Evolutionary conservation across 2,113 vertebrate genomes (phyloP).

Genomic region (Eonycteris spelaea): DNA sequence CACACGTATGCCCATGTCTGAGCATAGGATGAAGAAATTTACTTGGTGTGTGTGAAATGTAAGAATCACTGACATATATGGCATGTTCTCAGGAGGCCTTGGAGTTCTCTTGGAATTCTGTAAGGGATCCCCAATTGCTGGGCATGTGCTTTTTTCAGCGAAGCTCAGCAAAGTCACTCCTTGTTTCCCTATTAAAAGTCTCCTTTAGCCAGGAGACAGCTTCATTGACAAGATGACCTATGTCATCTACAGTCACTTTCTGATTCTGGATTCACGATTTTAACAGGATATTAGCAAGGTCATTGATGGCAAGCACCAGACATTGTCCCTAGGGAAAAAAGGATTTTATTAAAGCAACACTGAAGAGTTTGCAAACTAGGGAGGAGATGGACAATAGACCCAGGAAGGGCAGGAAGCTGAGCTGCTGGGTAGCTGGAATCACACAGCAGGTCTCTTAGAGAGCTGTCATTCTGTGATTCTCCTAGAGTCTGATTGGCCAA

Average conservation of each 20-base stretch:
- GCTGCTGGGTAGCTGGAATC: not conserved
- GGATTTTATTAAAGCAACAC: not conserved
- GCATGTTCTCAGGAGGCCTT: not conserved
- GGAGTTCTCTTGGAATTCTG: not conserved
- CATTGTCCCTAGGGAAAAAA: not conserved
- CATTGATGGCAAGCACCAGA: not conserved
- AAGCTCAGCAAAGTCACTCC: not conserved
- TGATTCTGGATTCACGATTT: not conserved
- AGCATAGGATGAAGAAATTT: not conserved
- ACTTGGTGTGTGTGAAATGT: not conserved
- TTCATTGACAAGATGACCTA: not conserved
- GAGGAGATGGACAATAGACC: not conserved
- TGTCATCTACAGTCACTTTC: not conserved
- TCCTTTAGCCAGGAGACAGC: not conserved
- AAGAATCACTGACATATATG: rapidly evolving
- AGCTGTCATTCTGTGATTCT: not conserved
- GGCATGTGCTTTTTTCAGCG: rapidly evolving
- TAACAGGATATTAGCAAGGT: not conserved
- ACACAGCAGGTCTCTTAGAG: not conserved
- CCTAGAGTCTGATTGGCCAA: not conserved
- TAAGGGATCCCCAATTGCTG: not conserved
- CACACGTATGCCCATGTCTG: not conserved
- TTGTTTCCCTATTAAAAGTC: not conserved
- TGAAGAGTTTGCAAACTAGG: not conserved
- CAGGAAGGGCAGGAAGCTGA: not conserved